These are phyloP conservation scores for Clarias magur DNA, from an alignment of 2,113 vertebrate genomes.

Conservation along the genomic window DNA sequence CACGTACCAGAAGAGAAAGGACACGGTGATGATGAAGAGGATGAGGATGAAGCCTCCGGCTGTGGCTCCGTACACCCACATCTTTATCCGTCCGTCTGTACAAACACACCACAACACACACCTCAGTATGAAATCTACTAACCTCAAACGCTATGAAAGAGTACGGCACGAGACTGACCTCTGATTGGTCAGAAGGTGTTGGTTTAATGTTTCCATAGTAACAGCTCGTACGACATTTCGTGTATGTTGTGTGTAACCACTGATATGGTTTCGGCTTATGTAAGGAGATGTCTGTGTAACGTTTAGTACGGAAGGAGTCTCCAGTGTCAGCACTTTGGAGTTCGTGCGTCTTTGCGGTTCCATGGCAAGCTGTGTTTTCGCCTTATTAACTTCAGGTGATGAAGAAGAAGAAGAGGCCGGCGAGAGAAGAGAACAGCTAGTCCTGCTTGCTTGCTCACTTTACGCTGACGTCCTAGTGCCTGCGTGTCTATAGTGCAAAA, in stretches of 20 bases:
- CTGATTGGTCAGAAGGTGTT: background rate
- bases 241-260: background rate
- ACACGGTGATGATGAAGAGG: constrained; percentile 85
- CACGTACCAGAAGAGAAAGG: constrained; percentile 93
- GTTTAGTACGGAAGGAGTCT: background rate
- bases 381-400: background rate
- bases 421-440: background rate
- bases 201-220: background rate
- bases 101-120: constrained; percentile 54
- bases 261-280: background rate
- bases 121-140: background rate
- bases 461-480: too few relatives aligned
- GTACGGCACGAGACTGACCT: background rate
- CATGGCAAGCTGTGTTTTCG: background rate
- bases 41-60: constrained; percentile 87
- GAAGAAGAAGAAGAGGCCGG: too few relatives aligned
- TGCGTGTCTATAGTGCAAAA: too few relatives aligned
- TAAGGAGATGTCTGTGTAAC: background rate
- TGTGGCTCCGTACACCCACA: constrained; percentile 94
- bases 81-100: constrained; percentile 92
- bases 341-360: background rate
- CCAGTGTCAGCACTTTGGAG: background rate
- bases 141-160: background rate
- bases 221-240: background rate
- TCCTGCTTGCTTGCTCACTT: too few relatives aligned